These are phyloP conservation scores for Cataglyphis altisquamis DNA, from an alignment of 2,888 invertebrate species.

Conservation along the genomic window DNA sequence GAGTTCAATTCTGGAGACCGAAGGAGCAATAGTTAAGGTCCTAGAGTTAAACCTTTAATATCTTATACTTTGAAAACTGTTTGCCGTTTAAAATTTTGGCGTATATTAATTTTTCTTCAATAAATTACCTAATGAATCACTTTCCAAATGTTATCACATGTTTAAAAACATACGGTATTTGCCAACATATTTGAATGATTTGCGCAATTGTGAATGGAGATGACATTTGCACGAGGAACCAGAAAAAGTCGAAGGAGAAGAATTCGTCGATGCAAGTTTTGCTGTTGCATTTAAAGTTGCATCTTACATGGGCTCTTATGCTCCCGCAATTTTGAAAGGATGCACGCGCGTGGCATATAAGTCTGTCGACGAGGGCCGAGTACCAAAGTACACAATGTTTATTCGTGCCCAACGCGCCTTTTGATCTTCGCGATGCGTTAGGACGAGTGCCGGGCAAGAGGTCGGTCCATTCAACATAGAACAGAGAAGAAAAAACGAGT, in stretches of 20 bases:
- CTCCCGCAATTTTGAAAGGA: slow-evolving; percentile 66
- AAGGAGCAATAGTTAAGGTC: too few species aligned
- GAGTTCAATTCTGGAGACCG: too few species aligned
- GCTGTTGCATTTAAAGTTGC: slow-evolving; percentile 41
- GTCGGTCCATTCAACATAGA: slow-evolving; percentile 26
- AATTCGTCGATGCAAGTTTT: slow-evolving; percentile 25
- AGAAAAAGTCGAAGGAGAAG: slow-evolving; percentile 13
- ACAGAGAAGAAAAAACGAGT: neutral
- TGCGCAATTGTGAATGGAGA: slow-evolving; percentile 8
- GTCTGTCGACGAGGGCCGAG: slow-evolving; percentile 32
- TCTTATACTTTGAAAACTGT: too few species aligned
- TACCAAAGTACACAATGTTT: slow-evolving; percentile 59
- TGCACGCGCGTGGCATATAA: slow-evolving; percentile 70
- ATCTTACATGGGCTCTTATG: slow-evolving; percentile 35
- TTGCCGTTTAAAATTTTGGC: too few species aligned
- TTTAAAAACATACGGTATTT: neutral
- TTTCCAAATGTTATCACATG: too few species aligned
- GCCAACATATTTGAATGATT: slow-evolving; percentile 6
- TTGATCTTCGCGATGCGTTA: slow-evolving; percentile 59
- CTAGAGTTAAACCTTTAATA: too few species aligned
- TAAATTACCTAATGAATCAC: too few species aligned
- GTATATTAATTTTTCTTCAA: too few species aligned
- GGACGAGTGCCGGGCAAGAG: neutral
- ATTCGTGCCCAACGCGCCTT: slow-evolving; percentile 50
- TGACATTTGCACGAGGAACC: neutral